Evolutionary conservation across 1,140 invertebrate genomes (phyloP).

Genomic region (Sipha flava): DNA sequence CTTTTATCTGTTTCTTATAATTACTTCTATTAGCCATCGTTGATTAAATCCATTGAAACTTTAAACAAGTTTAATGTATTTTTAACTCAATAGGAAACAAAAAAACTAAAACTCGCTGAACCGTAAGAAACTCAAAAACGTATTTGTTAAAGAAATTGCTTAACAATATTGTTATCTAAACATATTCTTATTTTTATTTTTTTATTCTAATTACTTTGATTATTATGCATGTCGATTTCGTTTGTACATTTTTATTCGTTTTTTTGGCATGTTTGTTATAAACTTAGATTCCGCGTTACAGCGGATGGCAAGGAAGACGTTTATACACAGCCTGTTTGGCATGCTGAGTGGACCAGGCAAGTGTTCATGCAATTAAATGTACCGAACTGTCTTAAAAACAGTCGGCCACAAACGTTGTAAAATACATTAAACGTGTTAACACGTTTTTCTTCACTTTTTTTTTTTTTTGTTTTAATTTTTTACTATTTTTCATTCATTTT

Average conservation of each 20-base stretch:
- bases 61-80: no score
- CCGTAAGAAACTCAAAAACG: no score
- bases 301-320: constrained; percentile 34
- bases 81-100: no score
- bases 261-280: constrained; percentile 33
- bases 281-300: constrained; percentile 37
- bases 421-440: background rate
- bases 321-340: constrained; percentile 50
- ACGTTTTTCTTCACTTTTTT: background rate
- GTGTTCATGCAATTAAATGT: constrained; percentile 39
- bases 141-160: no score
- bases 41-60: no score
- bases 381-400: background rate
- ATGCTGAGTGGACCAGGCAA: constrained; percentile 54
- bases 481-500: constrained; percentile 34
- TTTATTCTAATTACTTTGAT: background rate
- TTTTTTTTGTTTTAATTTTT: background rate
- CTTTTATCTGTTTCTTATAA: no score
- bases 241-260: constrained; percentile 6
- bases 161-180: no score
- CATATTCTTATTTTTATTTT: constrained; percentile 9
- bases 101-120: no score
- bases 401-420: background rate
- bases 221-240: constrained; percentile 13
- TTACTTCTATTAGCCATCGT: no score